phyloP scores from a whole-genome alignment of 2,888 invertebrate species.

The Scaptomyza polygonia region DNA sequence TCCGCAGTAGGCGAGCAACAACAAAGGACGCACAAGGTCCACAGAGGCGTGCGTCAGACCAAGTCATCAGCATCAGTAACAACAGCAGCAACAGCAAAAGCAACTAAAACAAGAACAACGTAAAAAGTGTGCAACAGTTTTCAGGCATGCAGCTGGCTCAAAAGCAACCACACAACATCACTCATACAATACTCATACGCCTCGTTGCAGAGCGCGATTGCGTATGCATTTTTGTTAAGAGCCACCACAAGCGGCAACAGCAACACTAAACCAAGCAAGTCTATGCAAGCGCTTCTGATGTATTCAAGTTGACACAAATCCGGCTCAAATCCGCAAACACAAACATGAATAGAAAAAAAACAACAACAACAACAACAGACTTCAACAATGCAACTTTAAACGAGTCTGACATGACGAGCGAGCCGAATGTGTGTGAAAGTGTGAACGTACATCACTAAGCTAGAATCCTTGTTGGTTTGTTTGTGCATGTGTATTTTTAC shows the following conservation, averaged over 20 bases:
- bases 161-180: slow-evolving; percentile 33
- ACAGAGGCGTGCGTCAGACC: slow-evolving; percentile 15
- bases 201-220: slow-evolving; percentile 64
- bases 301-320: slow-evolving; percentile 80
- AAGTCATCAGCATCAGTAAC: slow-evolving; percentile 18
- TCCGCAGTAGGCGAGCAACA: slow-evolving; percentile 42
- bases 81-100: slow-evolving; percentile 26
- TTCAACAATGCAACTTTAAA: slow-evolving; percentile 64
- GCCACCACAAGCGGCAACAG: slow-evolving; percentile 48
- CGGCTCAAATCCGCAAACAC: slow-evolving; percentile 71
- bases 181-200: slow-evolving; percentile 56
- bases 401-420: slow-evolving; percentile 61
- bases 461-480: neutral
- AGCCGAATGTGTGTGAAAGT: slow-evolving; percentile 32
- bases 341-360: slow-evolving; percentile 29
- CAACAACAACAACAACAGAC: slow-evolving; percentile 11
- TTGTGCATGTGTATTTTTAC: neutral
- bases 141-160: slow-evolving; percentile 38
- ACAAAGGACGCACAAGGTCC: slow-evolving; percentile 52
- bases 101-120: slow-evolving; percentile 30
- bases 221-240: slow-evolving; percentile 65
- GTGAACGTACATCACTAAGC: slow-evolving; percentile 9
- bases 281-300: slow-evolving; percentile 73
- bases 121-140: slow-evolving; percentile 70
- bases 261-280: slow-evolving; percentile 53